Evolutionary conservation across 2,113 vertebrate genomes (phyloP), one percentile per base, ranked within the genome.

Genomic region (Chloebia gouldiae): DNA sequence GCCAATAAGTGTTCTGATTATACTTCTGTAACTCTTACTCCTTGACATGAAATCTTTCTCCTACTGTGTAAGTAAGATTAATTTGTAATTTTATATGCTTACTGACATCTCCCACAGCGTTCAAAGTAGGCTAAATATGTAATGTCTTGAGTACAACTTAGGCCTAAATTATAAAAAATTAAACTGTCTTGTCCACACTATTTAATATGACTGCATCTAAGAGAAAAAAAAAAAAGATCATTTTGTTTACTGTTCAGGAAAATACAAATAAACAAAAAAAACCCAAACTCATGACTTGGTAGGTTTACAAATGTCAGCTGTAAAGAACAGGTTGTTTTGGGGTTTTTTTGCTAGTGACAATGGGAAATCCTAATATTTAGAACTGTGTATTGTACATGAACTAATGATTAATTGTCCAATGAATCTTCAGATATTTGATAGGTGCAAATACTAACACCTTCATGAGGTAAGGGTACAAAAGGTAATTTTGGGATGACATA

Each of bases 21-120:
- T 95, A 80, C 20, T 93, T 87, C 81, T 86, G 59, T 92, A 90
- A 92, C 54, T 95, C 77, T 87, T 85, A 80, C 11, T 94, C 10
- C 79, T 83, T 81, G 93, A 88, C 89, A 90, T 70, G 85, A 95
- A 91, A 82, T 88, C 88, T 81, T 94, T 89, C 47, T 90, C 87
- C 75, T 86, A 45, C 87, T 13, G 45, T 80, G 89, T 88, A 94
- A 95, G 84, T 72, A 80, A 92, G 93, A 90, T 90, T 88, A 94
- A 94, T 96, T 93, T 90, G 85, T 95, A 94, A 91, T 90, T 85
- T 88, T 86, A 51, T 51, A 70, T 88, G 35, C 84, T 86, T 82
- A 73, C 63, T 93, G 92, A 80, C 22, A 40, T 91, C 68, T 93
- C 93, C 79, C 50, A 80, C 87, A 70, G 90, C 2, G 47, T 70